phyloP scores from a whole-genome alignment of 2,797 vertebrate genomes.

The Pipistrellus nathusii region DNA sequence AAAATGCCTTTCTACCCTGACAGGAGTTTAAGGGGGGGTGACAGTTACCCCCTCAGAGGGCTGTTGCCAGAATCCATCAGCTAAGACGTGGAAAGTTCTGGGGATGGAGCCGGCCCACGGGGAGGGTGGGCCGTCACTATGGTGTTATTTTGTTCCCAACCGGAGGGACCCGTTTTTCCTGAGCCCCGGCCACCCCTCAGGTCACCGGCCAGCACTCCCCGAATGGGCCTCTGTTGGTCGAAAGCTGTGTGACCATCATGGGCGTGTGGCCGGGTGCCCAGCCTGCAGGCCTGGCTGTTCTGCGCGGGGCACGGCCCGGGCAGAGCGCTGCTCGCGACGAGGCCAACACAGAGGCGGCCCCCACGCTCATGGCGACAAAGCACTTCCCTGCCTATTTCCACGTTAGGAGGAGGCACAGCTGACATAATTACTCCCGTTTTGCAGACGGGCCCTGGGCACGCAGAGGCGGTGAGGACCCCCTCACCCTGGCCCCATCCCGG shows the following conservation, averaged over 20 bases:
- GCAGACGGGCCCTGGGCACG: rapidly evolving
- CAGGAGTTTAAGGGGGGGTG: background rate
- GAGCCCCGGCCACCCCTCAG: background rate
- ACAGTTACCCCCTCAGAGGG: background rate
- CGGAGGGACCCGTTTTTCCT: background rate
- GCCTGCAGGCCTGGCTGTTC: background rate
- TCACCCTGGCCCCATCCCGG: no score
- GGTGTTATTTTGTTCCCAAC: background rate
- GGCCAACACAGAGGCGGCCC: no score
- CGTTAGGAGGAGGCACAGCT: background rate
- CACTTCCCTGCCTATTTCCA: background rate
- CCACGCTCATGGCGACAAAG: no score
- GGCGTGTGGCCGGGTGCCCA: background rate
- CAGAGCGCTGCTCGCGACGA: no score
- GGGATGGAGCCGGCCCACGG: rapidly evolving
- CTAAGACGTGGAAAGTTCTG: background rate
- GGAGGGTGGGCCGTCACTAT: rapidly evolving
- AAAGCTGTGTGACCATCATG: background rate
- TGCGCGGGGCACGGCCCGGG: no score
- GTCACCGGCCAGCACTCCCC: background rate
- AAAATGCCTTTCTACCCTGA: background rate
- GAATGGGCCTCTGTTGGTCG: background rate
- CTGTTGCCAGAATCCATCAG: rapidly evolving
- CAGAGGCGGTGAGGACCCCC: background rate
- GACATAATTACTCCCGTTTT: background rate